phyloP scores from a whole-genome alignment of 2,113 vertebrate genomes.

The Acanthisitta chloris region DNA sequence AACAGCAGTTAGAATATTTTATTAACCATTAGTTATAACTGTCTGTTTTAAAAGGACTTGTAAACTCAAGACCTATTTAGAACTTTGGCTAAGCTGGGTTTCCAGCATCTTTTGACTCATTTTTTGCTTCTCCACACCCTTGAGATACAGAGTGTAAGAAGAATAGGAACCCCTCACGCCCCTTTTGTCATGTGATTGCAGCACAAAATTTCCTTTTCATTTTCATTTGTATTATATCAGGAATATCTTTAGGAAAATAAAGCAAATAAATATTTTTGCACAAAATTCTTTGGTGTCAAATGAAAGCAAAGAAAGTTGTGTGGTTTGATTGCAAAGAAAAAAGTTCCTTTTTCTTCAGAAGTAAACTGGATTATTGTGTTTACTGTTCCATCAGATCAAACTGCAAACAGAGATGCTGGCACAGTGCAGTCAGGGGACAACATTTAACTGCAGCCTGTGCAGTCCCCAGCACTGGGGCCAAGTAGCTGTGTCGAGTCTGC shows the following conservation, averaged over 20 bases:
- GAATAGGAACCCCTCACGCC: not conserved
- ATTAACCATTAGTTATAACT: not conserved
- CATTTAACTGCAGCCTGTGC: accelerated
- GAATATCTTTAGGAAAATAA: not conserved
- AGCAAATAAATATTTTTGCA: not conserved
- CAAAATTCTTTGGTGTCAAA: not conserved
- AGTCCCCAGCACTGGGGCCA: accelerated
- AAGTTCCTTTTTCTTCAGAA: not conserved
- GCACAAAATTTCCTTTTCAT: not conserved
- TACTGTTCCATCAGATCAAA: not conserved
- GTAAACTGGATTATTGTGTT: not conserved
- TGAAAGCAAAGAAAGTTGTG: not conserved
- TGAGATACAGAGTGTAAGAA: not conserved
- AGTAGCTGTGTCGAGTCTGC: accelerated
- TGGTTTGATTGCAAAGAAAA: not conserved
- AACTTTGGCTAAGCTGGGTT: not conserved
- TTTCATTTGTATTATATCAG: not conserved
- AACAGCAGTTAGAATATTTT: not conserved
- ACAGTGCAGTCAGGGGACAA: accelerated
- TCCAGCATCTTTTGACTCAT: not conserved
- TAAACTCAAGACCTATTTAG: not conserved
- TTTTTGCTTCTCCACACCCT: not conserved
- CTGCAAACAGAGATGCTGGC: not conserved
- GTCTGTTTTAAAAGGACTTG: not conserved
- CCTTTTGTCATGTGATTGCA: not conserved